Base-by-base conservation (phyloP, 2,113 vertebrate species). In the Butastur rufipennis region DNA sequence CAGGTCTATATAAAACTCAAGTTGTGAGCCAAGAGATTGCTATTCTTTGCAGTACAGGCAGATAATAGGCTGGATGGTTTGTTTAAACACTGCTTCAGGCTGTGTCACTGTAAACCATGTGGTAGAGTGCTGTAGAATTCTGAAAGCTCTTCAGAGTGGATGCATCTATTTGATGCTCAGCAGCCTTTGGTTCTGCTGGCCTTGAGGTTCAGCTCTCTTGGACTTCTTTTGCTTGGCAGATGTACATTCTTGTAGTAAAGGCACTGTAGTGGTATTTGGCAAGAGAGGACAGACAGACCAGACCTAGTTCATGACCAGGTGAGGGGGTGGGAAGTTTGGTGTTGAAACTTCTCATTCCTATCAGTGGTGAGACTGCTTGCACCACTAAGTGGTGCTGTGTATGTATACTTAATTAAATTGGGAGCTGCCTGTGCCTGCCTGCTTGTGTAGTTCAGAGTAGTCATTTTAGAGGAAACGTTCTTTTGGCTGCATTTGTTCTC, bases 381-480 rank as follows among this genome's bases (percentile, higher is more conserved):
- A 50, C 48, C 48, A 50, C 48, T 50, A 50, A 50, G 48, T 50
- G 13, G 23, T 50, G 48, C 48, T 50, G 23, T 50, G 23, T 50
- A 25, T 8, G 4, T 26, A 50, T 50, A 15, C 50, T 26, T 26
- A 26, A 26, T 50, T 50, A 50, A 50, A 50, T 50, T 14, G 8
- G 16, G 21, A 86, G 62, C 53, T 81, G 25, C 27, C 12, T 3
- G 1, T 50, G 50, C 50, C 25, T n/a, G 17, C 6, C 36, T 80
- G 38, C 59, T 34, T 58, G 20, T 0, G 0, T 13, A 11, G 21
- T 68, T 81, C 0, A 2, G 21, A 40, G 4, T 11, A 36, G 9
- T 40, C 4, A 1, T 31, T 68, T 71, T 34, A n/a, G 15, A 62
- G 11, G 70, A 38, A 63, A 34, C 0, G 1, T 27, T 25, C 7